phyloP scores from a whole-genome alignment of 1,140 invertebrate species.

The Drosophila equinoxialis region DNA sequence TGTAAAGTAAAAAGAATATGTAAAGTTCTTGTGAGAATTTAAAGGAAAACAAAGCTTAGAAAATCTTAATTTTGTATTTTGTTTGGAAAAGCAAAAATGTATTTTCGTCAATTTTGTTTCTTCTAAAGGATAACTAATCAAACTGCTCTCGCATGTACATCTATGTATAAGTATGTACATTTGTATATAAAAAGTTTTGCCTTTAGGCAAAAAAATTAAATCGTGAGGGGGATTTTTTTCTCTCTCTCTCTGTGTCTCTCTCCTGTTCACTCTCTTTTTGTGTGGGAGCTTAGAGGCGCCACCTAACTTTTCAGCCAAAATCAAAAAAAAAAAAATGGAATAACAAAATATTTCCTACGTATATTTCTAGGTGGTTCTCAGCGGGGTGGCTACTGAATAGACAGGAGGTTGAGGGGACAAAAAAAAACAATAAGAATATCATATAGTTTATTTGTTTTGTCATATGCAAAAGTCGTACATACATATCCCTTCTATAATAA shows the following conservation, averaged over 20 bases:
- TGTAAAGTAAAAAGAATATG: too few species aligned
- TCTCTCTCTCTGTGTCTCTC: not conserved
- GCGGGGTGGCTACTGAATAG: constrained; percentile 61
- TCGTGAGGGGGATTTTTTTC: constrained; percentile 15
- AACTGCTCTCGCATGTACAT: not conserved
- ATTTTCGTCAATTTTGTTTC: too few species aligned
- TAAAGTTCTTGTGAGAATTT: too few species aligned
- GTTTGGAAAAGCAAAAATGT: too few species aligned
- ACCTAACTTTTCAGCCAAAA: constrained; percentile 20
- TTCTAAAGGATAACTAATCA: not conserved
- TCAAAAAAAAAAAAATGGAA: not conserved
- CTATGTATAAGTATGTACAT: not conserved
- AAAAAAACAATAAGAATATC: constrained; percentile 16
- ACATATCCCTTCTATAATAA: constrained; percentile 36
- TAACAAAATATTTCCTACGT: too few species aligned
- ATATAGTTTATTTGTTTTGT: constrained; percentile 64
- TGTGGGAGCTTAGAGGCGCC: constrained; percentile 22
- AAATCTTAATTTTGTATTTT: too few species aligned
- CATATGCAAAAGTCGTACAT: constrained; percentile 55
- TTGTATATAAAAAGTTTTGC: not conserved
- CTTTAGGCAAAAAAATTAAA: constrained; percentile 8
- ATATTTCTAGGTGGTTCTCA: constrained; percentile 42
- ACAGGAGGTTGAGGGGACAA: constrained; percentile 38
- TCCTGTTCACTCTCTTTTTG: not conserved
- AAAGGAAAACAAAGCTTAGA: too few species aligned